Evolutionary conservation across 2,888 invertebrate species (phyloP).

Genomic region (Axea sp.): DNA sequence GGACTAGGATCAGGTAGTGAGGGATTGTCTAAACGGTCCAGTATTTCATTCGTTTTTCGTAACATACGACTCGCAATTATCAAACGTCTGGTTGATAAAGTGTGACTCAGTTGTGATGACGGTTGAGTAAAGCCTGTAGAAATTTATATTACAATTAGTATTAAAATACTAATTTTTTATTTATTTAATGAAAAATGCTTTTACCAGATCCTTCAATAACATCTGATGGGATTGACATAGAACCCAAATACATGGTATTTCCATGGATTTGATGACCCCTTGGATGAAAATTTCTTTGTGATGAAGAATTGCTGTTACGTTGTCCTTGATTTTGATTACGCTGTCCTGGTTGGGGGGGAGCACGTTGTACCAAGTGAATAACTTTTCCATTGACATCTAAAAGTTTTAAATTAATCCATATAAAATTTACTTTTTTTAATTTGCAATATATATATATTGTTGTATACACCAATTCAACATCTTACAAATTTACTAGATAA

Average conservation of each 20-base stretch:
- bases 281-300: constrained; percentile 73
- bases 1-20: constrained; percentile 61
- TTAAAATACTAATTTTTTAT: too few relatives aligned
- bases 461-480: too few relatives aligned
- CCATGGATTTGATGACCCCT: constrained; percentile 74
- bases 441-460: constrained; percentile 2
- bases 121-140: constrained; percentile 8
- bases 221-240: constrained; percentile 82
- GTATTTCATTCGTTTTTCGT: constrained; percentile 77
- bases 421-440: too few relatives aligned
- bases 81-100: constrained; percentile 81
- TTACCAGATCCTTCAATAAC: constrained; percentile 72
- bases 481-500: too few relatives aligned
- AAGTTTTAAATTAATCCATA: background rate
- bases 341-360: constrained; percentile 85
- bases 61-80: constrained; percentile 81
- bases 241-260: constrained; percentile 82
- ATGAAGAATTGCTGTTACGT: constrained; percentile 68
- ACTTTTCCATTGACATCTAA: constrained; percentile 93
- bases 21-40: constrained; percentile 80
- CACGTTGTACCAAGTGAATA: constrained; percentile 93
- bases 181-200: too few relatives aligned
- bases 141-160: too few relatives aligned
- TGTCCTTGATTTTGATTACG: constrained; percentile 75
- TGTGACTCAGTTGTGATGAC: constrained; percentile 80